A percentile compares a stretch with the other conserved stretches of the same genome.
These are phyloP conservation scores for Delichon dasypus DNA, from an alignment of 2,797 vertebrate species.

Conservation along the genomic window DNA sequence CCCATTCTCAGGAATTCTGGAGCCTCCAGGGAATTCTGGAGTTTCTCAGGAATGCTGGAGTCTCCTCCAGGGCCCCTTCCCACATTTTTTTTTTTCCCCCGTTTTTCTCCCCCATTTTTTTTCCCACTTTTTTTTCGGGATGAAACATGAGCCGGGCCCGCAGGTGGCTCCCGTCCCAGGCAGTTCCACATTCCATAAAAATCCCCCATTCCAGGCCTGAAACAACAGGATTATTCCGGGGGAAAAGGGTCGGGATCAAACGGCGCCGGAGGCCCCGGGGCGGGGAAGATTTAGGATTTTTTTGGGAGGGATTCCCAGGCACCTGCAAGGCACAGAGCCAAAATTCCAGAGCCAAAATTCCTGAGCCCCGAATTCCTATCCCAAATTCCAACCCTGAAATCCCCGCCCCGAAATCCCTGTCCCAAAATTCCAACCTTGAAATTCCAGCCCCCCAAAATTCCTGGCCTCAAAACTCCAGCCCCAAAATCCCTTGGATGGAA, in stretches of 20 bases:
- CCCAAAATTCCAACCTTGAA: not conserved
- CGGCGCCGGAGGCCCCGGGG: not conserved
- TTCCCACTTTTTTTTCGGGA: not conserved
- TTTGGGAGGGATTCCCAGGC: not conserved
- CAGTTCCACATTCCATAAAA: not conserved
- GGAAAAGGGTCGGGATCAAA: not conserved
- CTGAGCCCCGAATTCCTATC: not conserved
- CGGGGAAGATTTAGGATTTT: accelerated
- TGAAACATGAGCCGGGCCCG: not conserved
- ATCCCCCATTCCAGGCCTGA: slow-evolving; percentile 37
- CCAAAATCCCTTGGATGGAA: not conserved
- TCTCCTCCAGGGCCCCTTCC: accelerated
- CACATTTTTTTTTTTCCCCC: not conserved
- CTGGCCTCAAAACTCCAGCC: not conserved
- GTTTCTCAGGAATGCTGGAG: not conserved
- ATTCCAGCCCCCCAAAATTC: not conserved
- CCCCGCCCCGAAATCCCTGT: not conserved
- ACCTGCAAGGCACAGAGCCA: accelerated
- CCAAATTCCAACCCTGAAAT: not conserved
- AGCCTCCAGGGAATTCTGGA: not conserved
- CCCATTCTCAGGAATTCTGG: not conserved
- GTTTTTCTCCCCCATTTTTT: not conserved
- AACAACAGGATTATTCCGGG: slow-evolving; percentile 5
- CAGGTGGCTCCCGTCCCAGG: slow-evolving; percentile 19
- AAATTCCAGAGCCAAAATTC: not conserved